phyloP scores from a whole-genome alignment of 1,140 invertebrate genomes.

The Drosophila arawakana region DNA sequence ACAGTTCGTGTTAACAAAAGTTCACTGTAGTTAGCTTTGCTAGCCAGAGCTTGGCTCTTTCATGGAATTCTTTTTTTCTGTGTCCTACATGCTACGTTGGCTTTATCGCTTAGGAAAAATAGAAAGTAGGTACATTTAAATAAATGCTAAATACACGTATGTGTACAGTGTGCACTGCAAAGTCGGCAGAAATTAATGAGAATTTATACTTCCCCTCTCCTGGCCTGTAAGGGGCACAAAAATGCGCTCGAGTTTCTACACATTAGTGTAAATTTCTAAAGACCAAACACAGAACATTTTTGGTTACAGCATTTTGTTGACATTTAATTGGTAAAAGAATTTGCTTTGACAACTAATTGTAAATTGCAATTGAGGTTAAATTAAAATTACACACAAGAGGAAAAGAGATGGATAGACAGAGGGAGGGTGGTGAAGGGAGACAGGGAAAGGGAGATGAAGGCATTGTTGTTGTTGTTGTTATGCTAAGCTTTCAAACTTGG shows the following conservation, averaged over 20 bases:
- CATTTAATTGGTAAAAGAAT: conserved; percentile 37
- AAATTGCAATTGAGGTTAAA: conserved; percentile 6
- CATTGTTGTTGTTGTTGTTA: background rate
- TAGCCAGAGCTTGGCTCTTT: conserved; percentile 11
- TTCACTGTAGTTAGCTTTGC: conserved; percentile 3
- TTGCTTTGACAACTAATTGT: conserved; percentile 45
- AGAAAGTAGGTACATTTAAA: conserved; percentile 57
- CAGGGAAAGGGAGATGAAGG: background rate
- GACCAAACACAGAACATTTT: conserved; percentile 21
- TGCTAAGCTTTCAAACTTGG: conserved; percentile 35
- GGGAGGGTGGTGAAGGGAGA: background rate
- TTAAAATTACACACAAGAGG: background rate
- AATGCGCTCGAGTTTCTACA: conserved; percentile 33
- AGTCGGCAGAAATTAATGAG: conserved; percentile 73
- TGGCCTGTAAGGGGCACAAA: background rate
- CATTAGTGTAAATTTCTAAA: conserved; percentile 18
- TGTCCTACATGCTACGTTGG: conserved; percentile 31
- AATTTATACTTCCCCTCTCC: conserved; percentile 46
- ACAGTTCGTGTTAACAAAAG: conserved; percentile 12
- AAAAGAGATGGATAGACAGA: background rate
- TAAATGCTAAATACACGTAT: conserved; percentile 49
- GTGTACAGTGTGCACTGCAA: conserved; percentile 59
- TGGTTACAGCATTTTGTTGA: conserved; percentile 1
- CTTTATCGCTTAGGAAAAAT: conserved; percentile 20
- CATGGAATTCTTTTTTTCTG: background rate